These are phyloP conservation scores for Eurypyga helias DNA, from an alignment of 2,113 vertebrate species.

Conservation along the genomic window DNA sequence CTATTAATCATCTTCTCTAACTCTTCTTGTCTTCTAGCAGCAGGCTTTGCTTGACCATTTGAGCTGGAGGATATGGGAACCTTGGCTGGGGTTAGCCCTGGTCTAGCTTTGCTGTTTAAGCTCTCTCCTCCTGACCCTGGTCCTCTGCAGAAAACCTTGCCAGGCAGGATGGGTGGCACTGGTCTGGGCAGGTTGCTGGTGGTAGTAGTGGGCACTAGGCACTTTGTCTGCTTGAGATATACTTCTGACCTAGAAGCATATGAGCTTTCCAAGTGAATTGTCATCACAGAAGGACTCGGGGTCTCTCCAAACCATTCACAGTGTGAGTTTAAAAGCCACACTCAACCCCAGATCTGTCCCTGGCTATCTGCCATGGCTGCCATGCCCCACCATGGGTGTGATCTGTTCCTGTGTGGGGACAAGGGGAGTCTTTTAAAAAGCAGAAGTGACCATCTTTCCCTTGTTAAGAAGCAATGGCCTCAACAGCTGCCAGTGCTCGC, in stretches of 20 bases:
- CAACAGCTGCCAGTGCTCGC: background rate
- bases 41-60: background rate
- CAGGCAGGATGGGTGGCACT: background rate
- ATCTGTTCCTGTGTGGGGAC: background rate
- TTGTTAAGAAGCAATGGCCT: background rate
- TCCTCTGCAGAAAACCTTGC: background rate
- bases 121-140: background rate
- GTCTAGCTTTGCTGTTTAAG: background rate
- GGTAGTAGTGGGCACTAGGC: background rate
- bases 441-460: background rate
- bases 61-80: background rate
- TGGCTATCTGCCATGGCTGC: background rate
- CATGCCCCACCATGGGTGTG: background rate
- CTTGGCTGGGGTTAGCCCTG: background rate
- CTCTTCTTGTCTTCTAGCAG: background rate
- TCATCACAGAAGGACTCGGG: background rate
- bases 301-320: background rate
- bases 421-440: background rate
- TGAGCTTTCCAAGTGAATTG: background rate
- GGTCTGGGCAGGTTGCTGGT: background rate
- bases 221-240: background rate
- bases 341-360: background rate
- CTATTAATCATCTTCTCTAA: constrained; percentile 8
- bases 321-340: background rate
- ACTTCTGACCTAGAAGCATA: background rate